Evolutionary conservation across 2,888 invertebrate genomes (phyloP), one percentile per base, ranked within the genome.

Genomic region (Venusia cambrica): DNA sequence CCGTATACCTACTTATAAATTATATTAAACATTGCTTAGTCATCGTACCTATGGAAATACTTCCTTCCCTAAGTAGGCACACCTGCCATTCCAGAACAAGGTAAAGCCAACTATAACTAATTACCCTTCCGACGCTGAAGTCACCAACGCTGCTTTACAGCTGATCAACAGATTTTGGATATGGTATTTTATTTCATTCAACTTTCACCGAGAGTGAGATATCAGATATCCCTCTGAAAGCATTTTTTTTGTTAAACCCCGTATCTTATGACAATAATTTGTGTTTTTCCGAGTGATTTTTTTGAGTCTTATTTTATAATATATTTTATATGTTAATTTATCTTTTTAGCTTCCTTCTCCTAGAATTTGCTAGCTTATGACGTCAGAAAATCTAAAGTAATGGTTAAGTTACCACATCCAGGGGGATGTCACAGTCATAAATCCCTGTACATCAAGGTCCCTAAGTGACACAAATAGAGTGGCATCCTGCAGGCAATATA

Each of bases 391-490:
- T n/a, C n/a, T n/a, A n/a, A n/a, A n/a, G n/a, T n/a, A n/a, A n/a
- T n/a, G n/a, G n/a, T n/a, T n/a, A n/a, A n/a, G n/a, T 25, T 21
- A 35, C 45, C 46, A 22, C 22, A 45, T 57, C 51, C 29, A 41
- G 2, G 7, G 17, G 14, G 13, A 29, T 25, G 11, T n/a, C n/a
- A 15, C 8, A 9, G 4, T 30, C 25, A 16, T 18, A 6, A 18
- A 16, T 14, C 37, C 4, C 22, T 40, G 39, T 39, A 46, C 51
- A 59, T 62, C 60, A 62, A 35, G 60, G 56, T 55, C 55, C 56
- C 55, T 76, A 81, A 79, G 78, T 80, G 81, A 79, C 81, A 76
- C 73, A 80, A 80, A 81, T 79, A 73, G 73, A 77, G 75, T 73
- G 65, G 64, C 66, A 73, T 71, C 68, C 70, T 73, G 70, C 68